A percentile compares a stretch with the other conserved stretches of the same genome.
Conservation (phyloP, 2,797 vertebrate genomes). For the Microctenopoma lineatum region DNA sequence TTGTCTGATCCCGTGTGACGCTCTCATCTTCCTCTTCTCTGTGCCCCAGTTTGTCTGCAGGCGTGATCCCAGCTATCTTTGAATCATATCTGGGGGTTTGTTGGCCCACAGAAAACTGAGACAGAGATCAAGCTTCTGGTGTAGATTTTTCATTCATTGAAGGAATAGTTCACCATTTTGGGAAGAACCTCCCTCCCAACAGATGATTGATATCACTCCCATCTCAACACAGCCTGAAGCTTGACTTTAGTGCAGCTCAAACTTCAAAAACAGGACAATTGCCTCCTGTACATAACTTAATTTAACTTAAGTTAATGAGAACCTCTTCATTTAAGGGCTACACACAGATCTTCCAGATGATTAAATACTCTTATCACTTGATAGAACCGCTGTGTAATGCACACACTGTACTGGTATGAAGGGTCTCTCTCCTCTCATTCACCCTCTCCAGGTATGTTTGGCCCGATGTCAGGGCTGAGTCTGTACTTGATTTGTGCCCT, state of each 20-base stretch:
- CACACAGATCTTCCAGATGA: background rate
- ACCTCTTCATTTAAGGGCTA: too few species aligned
- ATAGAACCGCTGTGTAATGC: background rate
- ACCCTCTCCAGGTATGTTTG: constrained; percentile 43
- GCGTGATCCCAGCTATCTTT: constrained; percentile 5
- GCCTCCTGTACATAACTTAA: too few species aligned
- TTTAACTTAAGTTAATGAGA: too few species aligned
- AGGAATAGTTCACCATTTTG: constrained; percentile 10
- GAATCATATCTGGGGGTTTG: constrained; percentile 23
- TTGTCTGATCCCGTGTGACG: constrained; percentile 25
- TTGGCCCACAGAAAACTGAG: background rate
- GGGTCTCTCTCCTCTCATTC: constrained; percentile 20
- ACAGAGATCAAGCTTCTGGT: constrained; percentile 5
- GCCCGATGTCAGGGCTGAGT: constrained; percentile 43
- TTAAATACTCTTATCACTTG: background rate
- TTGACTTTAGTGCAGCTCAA: background rate
- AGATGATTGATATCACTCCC: background rate
- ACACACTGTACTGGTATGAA: background rate
- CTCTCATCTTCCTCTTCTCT: constrained; percentile 20
- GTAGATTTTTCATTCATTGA: constrained; percentile 7
- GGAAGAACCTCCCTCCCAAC: background rate
- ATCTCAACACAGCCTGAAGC: background rate
- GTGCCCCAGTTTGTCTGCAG: constrained; percentile 1
- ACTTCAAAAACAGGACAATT: too few species aligned
- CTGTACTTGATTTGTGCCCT: constrained; percentile 64